Base-by-base conservation (phyloP, 2,888 invertebrate genomes). In the Drosophila helvetica region DNA sequence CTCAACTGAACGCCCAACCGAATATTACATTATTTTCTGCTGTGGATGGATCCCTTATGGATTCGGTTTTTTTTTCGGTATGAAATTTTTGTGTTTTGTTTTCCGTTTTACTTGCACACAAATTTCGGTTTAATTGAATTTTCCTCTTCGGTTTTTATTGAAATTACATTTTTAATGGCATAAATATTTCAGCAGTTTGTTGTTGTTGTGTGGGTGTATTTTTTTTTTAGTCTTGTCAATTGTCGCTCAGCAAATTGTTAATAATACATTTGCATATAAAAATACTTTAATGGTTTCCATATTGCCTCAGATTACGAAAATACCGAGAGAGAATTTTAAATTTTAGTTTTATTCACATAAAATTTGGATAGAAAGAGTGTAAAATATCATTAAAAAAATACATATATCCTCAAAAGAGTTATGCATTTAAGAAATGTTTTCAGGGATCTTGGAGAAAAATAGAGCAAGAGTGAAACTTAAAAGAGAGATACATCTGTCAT, bases 71-170 rank as follows among this genome's bases (percentile, higher is more conserved):
- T 12, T 18, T 22, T 72, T 42, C 27, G 46, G 43, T 33, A 48
- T 43, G 43, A 38, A n/a, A 38, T 47, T 56, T 57, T 53, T 47
- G 63, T 30, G 48, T 38, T 18, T 12, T 51, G 3, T 22, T 22
- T 47, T 48, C n/a, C n/a, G 6, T n/a, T 59, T 60, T 8, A 61
- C 50, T 43, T 33, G 47, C 33, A 10, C 46, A 54, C 56, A 64
- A 73, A 69, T 71, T 74, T 67, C 30, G 27, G 56, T 72, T 77
- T 79, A 86, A 88, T 86, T 88, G 72, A 77, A 75, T 81, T 86
- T 78, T 56, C 58, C 62, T 72, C 73, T 57, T 50, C 8, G 19
- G 52, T 46, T 50, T 71, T 82, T 77, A 79, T 77, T 79, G 61
- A 71, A 83, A 77, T 75, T 88, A 66, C 57, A 83, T 75, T 88